These are phyloP conservation scores for Drosophila meridionalis DNA, from an alignment of 2,888 invertebrate genomes.

Conservation along the genomic window DNA sequence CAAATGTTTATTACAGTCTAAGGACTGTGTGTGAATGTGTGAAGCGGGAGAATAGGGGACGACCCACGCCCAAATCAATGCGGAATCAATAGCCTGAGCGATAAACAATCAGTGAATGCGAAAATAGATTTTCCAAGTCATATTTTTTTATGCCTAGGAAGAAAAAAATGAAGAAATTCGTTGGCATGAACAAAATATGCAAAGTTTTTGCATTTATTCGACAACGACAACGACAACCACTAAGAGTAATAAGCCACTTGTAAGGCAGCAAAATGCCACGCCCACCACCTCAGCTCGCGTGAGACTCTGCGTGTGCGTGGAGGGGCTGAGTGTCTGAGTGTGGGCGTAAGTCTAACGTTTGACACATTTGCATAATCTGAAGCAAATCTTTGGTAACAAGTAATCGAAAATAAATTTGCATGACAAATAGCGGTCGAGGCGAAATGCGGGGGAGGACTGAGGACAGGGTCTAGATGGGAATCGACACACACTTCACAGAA, in stretches of 20 bases:
- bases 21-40: slow-evolving; percentile 13
- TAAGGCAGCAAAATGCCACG: slow-evolving; percentile 54
- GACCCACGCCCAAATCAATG: slow-evolving; percentile 24
- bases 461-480: slow-evolving; percentile 26
- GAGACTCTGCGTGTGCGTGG: slow-evolving; percentile 18
- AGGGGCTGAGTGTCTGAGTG: slow-evolving; percentile 7
- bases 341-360: slow-evolving; percentile 32
- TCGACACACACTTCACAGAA: slow-evolving; percentile 29
- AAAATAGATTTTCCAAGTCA: slow-evolving; percentile 71
- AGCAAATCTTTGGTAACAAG: slow-evolving; percentile 81
- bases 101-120: slow-evolving; percentile 67
- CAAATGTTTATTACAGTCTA: slow-evolving; percentile 33
- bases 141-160: slow-evolving; percentile 56
- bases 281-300: background rate
- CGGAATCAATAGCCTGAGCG: slow-evolving; percentile 61
- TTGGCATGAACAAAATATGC: slow-evolving; percentile 59
- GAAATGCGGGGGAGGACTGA: slow-evolving; percentile 12
- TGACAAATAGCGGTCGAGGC: slow-evolving; percentile 69
- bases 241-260: slow-evolving; percentile 80
- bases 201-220: slow-evolving; percentile 62
- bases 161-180: slow-evolving; percentile 19
- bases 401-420: slow-evolving; percentile 82
- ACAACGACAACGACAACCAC: slow-evolving; percentile 56
- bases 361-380: slow-evolving; percentile 76
- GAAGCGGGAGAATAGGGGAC: slow-evolving; percentile 33